Evolutionary conservation across 2,113 vertebrate species (phyloP), one percentile per base, ranked within the genome.

Genomic region (Ceyx cyanopectus): DNA sequence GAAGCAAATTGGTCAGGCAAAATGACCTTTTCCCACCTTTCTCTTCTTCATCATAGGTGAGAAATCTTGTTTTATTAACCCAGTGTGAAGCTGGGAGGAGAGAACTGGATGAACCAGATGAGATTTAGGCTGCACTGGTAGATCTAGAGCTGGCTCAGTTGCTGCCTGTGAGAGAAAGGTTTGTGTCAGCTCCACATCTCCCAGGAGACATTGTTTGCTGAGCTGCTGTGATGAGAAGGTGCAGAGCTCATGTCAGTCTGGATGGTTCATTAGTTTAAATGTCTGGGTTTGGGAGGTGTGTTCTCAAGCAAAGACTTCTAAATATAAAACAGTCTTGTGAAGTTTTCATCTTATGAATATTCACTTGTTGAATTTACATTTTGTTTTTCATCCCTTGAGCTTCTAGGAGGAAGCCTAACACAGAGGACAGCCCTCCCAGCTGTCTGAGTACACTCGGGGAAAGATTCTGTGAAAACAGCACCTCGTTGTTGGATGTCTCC

Each of bases 281-380:
- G 81, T 91, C 88, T 94, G 66, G 48, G 48, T 86, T 92, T 15
- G 43, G 67, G 65, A 95, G 77, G 72, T 48, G 58, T 21, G 51
- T 85, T 89, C 88, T 89, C 57, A 91, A 91, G 96, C 48, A 83
- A 81, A 89, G 24, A 24, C 50, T 92, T 94, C 96, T 96, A 94
- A 97, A 95, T 95, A 96, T 96, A 96, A 84, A 94, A 34, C 63
- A 72, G 29, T 66, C 88, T 65, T 91, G 78, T 96, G 94, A 97
- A 96, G 88, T 96, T 94, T 89, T 60, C 50, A 23, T 86, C 88
- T 95, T 92, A 96, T 95, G 95, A 97, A 97, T 96, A 97, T 96
- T 97, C 91, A 92, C 94, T 96, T 95, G 90, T 96, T 96, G 96
- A 92, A 97, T 97, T 96, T 97, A 89, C 95, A 97, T 97, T 94